Base-by-base conservation (phyloP, 2,113 vertebrate genomes). In the Planiliza haematocheilus region DNA sequence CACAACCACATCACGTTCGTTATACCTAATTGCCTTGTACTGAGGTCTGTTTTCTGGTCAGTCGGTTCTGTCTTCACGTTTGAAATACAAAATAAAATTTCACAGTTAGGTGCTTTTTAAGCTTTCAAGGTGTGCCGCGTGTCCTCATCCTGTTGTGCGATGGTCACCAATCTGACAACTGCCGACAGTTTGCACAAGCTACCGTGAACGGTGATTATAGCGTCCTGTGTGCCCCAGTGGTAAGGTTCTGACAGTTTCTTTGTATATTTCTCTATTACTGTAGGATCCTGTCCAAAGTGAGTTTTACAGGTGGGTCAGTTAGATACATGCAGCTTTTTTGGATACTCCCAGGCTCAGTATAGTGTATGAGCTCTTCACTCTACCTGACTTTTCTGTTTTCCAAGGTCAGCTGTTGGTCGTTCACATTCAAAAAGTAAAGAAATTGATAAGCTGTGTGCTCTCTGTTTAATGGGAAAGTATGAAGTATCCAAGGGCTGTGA, bases 381-480 rank as follows among this genome's bases (percentile, higher is more conserved):
- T 2, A 30, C 36, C 24, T 42, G 39, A 30, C 39, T 8, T 10
- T 10, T 7, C 57, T 59, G 38, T 48, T 45, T 61, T 20, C 42
- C 42, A 52, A 74, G 67, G 50, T 38, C 20, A 42, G 17, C 50
- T 66, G 24, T 67, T 7, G 41, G 66, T 57, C 63, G 53, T 79
- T 79, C 24, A 13, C 13, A 70, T 57, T 65, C 30, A 59, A 69
- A 69, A 51, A 39, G 34, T 21, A 52, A 43, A 11, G 78, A 53
- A 81, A 58, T 24, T 58, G 60, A 73, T 70, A 56, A 46, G 58
- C 57, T 52, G 38, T 52, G 59, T 71, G 57, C 65, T 66, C 63
- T 55, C 49, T 36, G 50, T 70, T 86, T 83, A 85, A 88, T 77
- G 62, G 59, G 50, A 66, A 83, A 76, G 49, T 79, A 49, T 81